Conservation (phyloP, 2,888 invertebrate genomes). For the Chouioia cunea region DNA sequence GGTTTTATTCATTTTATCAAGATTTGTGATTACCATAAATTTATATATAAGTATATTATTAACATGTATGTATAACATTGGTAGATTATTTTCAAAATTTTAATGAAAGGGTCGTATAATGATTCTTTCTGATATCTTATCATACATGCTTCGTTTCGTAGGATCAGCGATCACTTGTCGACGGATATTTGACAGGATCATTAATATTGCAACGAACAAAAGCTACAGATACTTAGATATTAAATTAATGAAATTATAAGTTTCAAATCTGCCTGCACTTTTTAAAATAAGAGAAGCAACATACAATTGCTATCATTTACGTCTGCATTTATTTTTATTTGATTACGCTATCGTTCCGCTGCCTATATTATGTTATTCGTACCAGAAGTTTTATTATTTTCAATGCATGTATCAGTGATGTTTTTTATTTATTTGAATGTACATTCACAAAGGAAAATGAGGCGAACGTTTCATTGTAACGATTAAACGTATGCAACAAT, state of each 20-base stretch:
- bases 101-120: constrained; percentile 52
- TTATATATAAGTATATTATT: constrained; percentile 60
- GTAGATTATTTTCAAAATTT: constrained; percentile 62
- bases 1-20: constrained; percentile 23
- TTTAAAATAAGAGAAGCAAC: constrained; percentile 9
- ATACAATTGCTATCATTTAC: constrained; percentile 11
- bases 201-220: constrained; percentile 1
- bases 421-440: constrained; percentile 1
- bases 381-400: constrained; percentile 3
- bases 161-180: constrained; percentile 46
- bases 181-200: constrained; percentile 10
- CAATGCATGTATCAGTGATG: background rate
- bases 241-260: background rate
- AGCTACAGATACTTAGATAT: constrained; percentile 4
- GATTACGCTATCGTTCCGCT: background rate
- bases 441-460: no score
- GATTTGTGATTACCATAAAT: constrained; percentile 50
- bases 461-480: background rate
- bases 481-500: constrained; percentile 7
- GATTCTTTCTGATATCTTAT: constrained; percentile 48
- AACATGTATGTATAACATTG: constrained; percentile 63
- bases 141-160: constrained; percentile 50
- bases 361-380: constrained; percentile 7
- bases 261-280: background rate
- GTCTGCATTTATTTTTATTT: background rate